These are phyloP conservation scores for Unio pictorum DNA, from an alignment of 2,888 invertebrate genomes.

Conservation along the genomic window DNA sequence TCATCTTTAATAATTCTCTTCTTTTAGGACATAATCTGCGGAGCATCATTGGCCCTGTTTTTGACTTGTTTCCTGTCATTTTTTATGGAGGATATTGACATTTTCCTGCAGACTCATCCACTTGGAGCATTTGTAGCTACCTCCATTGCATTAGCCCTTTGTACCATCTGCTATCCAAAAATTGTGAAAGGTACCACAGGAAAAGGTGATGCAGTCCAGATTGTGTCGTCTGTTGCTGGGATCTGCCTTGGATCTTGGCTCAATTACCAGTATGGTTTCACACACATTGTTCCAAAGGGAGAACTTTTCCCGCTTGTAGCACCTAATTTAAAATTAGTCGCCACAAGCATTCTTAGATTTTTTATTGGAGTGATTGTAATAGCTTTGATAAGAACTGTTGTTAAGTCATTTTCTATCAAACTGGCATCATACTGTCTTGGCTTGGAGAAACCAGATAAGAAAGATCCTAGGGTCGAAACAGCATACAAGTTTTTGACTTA, in stretches of 20 bases:
- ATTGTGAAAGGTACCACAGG: slow-evolving; percentile 43
- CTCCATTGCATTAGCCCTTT: slow-evolving; percentile 43
- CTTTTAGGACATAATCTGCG: slow-evolving; percentile 56
- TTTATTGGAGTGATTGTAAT: slow-evolving; percentile 44
- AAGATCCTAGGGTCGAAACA: slow-evolving; percentile 47
- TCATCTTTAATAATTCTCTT: not conserved
- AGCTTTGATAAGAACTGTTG: slow-evolving; percentile 31
- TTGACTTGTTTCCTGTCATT: slow-evolving; percentile 38
- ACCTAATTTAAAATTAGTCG: slow-evolving; percentile 44
- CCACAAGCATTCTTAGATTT: slow-evolving; percentile 44
- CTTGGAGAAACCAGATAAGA: slow-evolving; percentile 48
- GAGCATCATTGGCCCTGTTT: slow-evolving; percentile 33
- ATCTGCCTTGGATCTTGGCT: slow-evolving; percentile 47
- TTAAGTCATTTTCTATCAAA: slow-evolving; percentile 39
- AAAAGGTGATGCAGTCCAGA: slow-evolving; percentile 52
- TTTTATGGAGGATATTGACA: slow-evolving; percentile 46
- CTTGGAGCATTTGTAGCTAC: slow-evolving; percentile 46
- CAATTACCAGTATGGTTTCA: slow-evolving; percentile 51
- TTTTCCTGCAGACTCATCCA: slow-evolving; percentile 53
- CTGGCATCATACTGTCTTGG: slow-evolving; percentile 47
- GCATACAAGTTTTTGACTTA: slow-evolving; percentile 56
- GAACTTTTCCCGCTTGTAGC: slow-evolving; percentile 27
- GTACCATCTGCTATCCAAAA: slow-evolving; percentile 55
- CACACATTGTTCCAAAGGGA: slow-evolving; percentile 20
- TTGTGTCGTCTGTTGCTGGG: slow-evolving; percentile 47